These are phyloP conservation scores for Vespertilio murinus DNA, from an alignment of 2,797 vertebrate genomes.

Conservation along the genomic window DNA sequence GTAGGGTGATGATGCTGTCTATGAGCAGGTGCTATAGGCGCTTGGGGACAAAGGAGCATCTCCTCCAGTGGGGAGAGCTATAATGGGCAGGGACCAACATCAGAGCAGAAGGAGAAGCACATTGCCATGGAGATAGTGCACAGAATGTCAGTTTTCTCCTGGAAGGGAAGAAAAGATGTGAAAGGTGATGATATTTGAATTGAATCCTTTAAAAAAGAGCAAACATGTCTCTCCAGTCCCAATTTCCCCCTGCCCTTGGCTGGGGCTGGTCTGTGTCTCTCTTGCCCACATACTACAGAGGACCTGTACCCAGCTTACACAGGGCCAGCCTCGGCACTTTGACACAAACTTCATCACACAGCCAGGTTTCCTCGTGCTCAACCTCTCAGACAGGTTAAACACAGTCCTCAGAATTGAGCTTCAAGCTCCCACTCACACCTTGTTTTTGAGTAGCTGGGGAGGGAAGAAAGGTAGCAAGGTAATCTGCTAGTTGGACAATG, in stretches of 20 bases:
- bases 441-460: background rate
- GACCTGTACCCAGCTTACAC: background rate
- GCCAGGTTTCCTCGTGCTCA: accelerated
- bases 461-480: accelerated
- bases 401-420: background rate
- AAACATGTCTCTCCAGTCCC: background rate
- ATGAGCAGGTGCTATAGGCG: background rate
- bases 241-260: no score
- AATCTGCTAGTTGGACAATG: accelerated
- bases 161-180: background rate
- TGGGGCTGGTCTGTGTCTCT: accelerated
- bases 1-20: accelerated
- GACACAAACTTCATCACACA: background rate
- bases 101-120: background rate
- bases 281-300: background rate
- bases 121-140: background rate
- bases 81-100: accelerated
- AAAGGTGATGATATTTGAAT: background rate
- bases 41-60: accelerated
- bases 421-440: background rate
- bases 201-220: background rate
- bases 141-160: background rate
- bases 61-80: background rate
- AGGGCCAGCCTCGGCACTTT: accelerated
- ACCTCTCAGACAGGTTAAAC: background rate